Evolutionary conservation across 2,113 vertebrate species (phyloP).

Genomic region (Pica pica): DNA sequence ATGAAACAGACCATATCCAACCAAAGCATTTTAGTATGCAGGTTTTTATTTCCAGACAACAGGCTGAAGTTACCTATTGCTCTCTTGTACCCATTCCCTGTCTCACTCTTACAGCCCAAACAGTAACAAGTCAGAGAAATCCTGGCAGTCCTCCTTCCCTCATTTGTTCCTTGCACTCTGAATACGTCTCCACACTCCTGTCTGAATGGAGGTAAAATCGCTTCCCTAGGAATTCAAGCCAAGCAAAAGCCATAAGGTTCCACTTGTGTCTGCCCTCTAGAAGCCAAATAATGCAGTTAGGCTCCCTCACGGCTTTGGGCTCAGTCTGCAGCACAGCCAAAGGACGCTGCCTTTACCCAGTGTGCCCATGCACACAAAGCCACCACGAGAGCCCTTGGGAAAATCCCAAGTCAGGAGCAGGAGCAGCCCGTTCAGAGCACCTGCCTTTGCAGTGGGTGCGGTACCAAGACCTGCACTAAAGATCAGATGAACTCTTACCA

Average conservation of each 20-base stretch:
- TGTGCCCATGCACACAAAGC: neutral
- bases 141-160: neutral
- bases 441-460: neutral
- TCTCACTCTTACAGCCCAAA: neutral
- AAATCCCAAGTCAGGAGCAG: neutral
- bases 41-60: neutral
- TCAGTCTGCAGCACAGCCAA: neutral
- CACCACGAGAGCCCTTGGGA: neutral
- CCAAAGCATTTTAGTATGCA: neutral
- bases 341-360: neutral
- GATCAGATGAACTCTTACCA: neutral
- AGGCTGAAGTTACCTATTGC: neutral
- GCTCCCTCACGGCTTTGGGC: neutral
- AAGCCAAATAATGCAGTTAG: neutral
- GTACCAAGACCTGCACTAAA: neutral
- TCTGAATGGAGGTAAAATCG: neutral
- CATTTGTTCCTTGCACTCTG: neutral
- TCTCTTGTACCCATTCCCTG: neutral
- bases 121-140: neutral
- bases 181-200: accelerated
- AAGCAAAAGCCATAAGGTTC: neutral
- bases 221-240: neutral
- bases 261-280: neutral
- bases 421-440: accelerated
- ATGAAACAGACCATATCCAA: neutral